Evolutionary conservation across 2,797 vertebrate species (phyloP).

Genomic region (Hyperoplus immaculatus): DNA sequence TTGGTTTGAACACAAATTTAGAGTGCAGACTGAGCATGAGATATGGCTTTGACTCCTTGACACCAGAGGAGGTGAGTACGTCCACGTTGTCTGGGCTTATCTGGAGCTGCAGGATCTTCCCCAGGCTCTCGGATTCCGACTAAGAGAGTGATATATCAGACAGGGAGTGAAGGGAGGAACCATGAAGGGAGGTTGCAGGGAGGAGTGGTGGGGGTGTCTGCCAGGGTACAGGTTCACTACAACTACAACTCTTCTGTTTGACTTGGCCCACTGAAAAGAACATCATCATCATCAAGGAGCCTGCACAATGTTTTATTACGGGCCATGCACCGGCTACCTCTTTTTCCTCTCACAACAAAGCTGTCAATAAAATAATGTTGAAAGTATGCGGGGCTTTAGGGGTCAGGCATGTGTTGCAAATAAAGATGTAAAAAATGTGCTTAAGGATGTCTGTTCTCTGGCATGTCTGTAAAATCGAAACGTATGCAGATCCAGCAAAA

Average conservation of each 20-base stretch:
- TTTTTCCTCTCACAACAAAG: constrained; percentile 30
- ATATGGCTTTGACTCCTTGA: constrained; percentile 74
- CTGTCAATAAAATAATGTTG: constrained; percentile 52
- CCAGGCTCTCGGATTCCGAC: constrained; percentile 58
- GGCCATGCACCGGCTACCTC: constrained; percentile 43
- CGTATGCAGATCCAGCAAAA: constrained; percentile 2
- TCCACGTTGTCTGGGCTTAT: constrained; percentile 77
- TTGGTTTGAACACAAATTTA: constrained; percentile 31
- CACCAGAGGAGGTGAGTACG: constrained; percentile 68
- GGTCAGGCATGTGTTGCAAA: constrained; percentile 29
- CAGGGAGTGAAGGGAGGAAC: constrained; percentile 59
- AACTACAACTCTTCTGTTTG: constrained; percentile 67
- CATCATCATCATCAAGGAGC: constrained; percentile 49
- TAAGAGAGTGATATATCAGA: constrained; percentile 63
- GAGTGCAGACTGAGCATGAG: constrained; percentile 32
- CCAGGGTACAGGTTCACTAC: constrained; percentile 74
- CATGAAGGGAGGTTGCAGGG: constrained; percentile 47
- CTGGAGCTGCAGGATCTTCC: constrained; percentile 69
- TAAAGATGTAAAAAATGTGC: constrained; percentile 9
- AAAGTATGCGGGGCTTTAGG: constrained; percentile 56
- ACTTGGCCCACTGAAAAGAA: constrained; percentile 71
- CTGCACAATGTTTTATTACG: constrained; percentile 32
- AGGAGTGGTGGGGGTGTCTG: constrained; percentile 52
- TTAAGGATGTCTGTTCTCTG: constrained; percentile 11
- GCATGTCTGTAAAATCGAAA: constrained; percentile 6